Conservation (phyloP, 2,888 invertebrate genomes). For the Chydorus sphaericus region DNA sequence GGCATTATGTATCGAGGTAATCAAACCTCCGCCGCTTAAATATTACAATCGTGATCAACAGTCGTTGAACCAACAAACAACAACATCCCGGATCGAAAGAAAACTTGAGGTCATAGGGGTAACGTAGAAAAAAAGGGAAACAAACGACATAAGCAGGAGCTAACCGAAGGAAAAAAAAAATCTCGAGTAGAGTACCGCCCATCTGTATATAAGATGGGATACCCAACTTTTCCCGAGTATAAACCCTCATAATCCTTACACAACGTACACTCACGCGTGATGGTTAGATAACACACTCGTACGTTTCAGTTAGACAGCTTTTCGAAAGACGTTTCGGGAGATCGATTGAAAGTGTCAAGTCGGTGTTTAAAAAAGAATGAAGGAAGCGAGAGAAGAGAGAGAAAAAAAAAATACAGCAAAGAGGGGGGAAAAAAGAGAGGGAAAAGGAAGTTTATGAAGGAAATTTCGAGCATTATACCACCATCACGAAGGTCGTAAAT, state of each 20-base stretch:
- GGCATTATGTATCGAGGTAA: neutral
- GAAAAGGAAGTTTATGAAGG: neutral
- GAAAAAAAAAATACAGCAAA: too few relatives aligned
- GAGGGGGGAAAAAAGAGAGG: too few relatives aligned
- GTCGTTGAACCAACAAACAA: neutral
- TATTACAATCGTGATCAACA: constrained; percentile 1
- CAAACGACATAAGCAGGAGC: neutral
- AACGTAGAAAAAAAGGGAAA: neutral
- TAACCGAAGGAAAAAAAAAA: too few relatives aligned
- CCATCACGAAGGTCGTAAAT: neutral
- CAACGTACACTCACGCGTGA: neutral
- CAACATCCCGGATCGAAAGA: too few relatives aligned
- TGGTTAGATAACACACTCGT: neutral
- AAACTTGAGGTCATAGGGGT: neutral
- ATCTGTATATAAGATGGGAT: too few relatives aligned
- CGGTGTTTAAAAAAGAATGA: neutral
- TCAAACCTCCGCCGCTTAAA: neutral
- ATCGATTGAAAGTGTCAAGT: neutral
- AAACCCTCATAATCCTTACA: too few relatives aligned
- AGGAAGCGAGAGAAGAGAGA: too few relatives aligned
- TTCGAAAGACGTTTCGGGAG: neutral
- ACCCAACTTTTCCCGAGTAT: too few relatives aligned
- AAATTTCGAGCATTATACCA: neutral
- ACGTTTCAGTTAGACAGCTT: neutral
- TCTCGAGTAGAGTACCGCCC: too few relatives aligned